Base-by-base conservation (phyloP, 30 jellyfish, hydroid and myxozoan species). In the Hydra vulgaris region DNA sequence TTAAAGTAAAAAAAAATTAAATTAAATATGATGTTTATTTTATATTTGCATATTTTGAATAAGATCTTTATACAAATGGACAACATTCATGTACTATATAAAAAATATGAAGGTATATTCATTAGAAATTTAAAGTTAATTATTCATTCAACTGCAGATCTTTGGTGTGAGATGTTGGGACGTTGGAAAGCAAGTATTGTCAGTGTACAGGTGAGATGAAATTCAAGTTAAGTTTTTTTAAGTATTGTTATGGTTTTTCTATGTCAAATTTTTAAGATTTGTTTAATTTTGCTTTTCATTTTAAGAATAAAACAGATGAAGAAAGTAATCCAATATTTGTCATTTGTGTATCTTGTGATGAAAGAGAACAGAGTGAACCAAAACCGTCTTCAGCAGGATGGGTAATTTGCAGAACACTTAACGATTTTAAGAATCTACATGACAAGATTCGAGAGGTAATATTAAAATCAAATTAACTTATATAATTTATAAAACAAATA, bases 141-240 rank as follows among this genome's bases (percentile, higher is more conserved):
- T 3, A 40, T 3, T 40, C 12, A 40, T 40, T 68, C n/a, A n/a
- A n/a, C n/a, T n/a, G n/a, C 27, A 91, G 98, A 91, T 76, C 71
- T 91, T 21, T 91, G 98, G 98, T 86, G 98, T 79, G 98, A 91
- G 71, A 86, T 91, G 96, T 72, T 91, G 74, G 98, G 98, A 0
- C 85, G 79, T 75, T 91, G 98, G 98, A 86, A 82, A 76, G 96
- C 96, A 17, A 76, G 84, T 23, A 82, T 91, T 22, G 81, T 85
- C 55, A 79, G 81, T 83, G 96, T 89, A 21, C 98, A 91, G 95
- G 98, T 91, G 17, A n/a, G n/a, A n/a, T n/a, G n/a, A n/a, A n/a
- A n/a, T n/a, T n/a, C n/a, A 25, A 8, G 12, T n/a, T n/a, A n/a
- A n/a, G n/a, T n/a, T n/a, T n/a, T n/a, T n/a, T n/a, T n/a, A n/a